Conservation (phyloP, 2,797 vertebrate genomes). For the Iguana delicatissima region DNA sequence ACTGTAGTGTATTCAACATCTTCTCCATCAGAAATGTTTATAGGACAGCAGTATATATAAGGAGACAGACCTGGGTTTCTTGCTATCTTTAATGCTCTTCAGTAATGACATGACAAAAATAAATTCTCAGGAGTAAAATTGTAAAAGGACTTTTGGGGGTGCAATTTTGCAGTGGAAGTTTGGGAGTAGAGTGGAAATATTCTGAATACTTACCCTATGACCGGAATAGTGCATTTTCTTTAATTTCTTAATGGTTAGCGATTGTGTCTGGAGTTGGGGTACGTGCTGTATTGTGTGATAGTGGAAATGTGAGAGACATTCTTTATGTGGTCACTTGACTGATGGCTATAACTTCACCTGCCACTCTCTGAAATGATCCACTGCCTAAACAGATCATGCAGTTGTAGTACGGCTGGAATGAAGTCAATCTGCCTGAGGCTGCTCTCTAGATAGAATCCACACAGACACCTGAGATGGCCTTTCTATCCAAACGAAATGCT, state of each 20-base stretch:
- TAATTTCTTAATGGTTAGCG: slow-evolving; percentile 7
- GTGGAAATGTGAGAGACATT: slow-evolving; percentile 52
- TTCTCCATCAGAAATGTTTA: background rate
- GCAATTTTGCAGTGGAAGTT: background rate
- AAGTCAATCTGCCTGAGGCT: slow-evolving; percentile 63
- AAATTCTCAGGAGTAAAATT: background rate
- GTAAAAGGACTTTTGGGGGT: background rate
- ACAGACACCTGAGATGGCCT: slow-evolving; percentile 55
- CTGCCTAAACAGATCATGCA: slow-evolving; percentile 58
- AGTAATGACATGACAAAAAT: background rate
- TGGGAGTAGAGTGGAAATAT: background rate
- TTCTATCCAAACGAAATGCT: slow-evolving; percentile 56
- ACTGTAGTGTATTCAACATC: background rate
- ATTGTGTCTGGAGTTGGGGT: background rate
- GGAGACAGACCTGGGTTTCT: background rate
- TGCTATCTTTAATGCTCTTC: background rate
- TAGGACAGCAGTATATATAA: background rate
- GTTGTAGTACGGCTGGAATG: slow-evolving; percentile 55
- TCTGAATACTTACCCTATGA: background rate
- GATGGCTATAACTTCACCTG: slow-evolving; percentile 67
- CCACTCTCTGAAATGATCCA: slow-evolving; percentile 66
- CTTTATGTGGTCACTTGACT: slow-evolving; percentile 66
- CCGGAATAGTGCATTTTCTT: background rate
- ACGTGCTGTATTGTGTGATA: slow-evolving; percentile 42
- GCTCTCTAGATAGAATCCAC: slow-evolving; percentile 48